Percentiles rank a stretch among this genome's conserved stretches.
These are phyloP conservation scores for Valencia hispanica DNA, from an alignment of 2,797 vertebrate genomes.

Conservation along the genomic window DNA sequence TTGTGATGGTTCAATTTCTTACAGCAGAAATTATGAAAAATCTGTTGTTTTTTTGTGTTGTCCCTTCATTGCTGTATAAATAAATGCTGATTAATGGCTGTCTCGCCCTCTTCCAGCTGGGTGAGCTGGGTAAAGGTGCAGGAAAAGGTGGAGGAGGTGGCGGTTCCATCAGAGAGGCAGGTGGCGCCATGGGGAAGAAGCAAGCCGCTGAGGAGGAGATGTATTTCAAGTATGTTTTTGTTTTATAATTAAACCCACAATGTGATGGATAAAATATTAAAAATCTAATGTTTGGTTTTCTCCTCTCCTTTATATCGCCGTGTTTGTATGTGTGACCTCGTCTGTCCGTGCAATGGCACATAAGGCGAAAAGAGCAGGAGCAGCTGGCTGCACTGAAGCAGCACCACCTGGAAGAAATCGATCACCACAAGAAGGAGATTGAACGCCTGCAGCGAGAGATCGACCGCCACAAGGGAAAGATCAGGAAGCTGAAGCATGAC, in stretches of 20 bases:
- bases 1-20: too few species aligned
- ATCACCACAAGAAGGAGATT: slow-evolving; percentile 90
- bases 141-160: slow-evolving; percentile 84
- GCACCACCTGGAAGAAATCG: slow-evolving; percentile 93
- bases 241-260: slow-evolving; percentile 3
- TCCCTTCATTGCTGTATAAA: too few species aligned
- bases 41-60: too few species aligned
- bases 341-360: neutral
- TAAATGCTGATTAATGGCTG: slow-evolving; percentile 11
- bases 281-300: neutral
- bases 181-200: slow-evolving; percentile 89
- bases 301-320: neutral
- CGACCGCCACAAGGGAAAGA: slow-evolving; percentile 91
- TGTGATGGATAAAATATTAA: neutral
- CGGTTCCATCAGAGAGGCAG: slow-evolving; percentile 88
- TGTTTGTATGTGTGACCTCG: neutral
- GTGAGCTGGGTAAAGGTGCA: slow-evolving; percentile 88
- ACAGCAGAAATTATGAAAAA: too few species aligned
- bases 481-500: slow-evolving; percentile 84
- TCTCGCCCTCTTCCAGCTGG: slow-evolving; percentile 74
- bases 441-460: slow-evolving; percentile 92
- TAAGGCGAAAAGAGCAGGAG: slow-evolving; percentile 86
- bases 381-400: slow-evolving; percentile 85
- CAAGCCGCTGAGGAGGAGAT: slow-evolving; percentile 90
- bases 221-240: slow-evolving; percentile 89